phyloP scores from a whole-genome alignment of 2,113 vertebrate genomes.

The Poicephalus gulielmi region DNA sequence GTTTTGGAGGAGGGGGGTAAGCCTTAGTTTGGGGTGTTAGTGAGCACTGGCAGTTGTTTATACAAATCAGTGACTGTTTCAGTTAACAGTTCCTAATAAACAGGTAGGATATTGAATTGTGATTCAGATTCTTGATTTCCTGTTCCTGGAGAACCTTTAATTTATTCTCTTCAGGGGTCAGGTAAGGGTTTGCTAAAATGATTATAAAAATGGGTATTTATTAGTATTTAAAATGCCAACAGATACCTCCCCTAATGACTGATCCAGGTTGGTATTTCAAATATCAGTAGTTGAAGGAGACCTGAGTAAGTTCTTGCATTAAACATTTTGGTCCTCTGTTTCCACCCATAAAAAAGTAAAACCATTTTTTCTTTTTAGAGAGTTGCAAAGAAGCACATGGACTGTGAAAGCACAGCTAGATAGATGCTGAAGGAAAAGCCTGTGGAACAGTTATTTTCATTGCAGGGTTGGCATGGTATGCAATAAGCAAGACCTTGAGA shows the following conservation, averaged over 20 bases:
- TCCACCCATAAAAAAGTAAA: neutral
- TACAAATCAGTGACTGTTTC: neutral
- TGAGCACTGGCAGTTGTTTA: neutral
- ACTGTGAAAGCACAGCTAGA: neutral
- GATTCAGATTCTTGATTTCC: neutral
- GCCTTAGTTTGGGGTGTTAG: neutral
- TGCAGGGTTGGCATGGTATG: neutral
- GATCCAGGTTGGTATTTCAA: neutral
- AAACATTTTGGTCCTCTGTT: neutral
- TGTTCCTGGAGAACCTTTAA: neutral
- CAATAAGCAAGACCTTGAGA: slow-evolving; percentile 18
- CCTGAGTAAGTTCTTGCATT: neutral
- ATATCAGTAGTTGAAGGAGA: neutral
- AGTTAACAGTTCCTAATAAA: neutral
- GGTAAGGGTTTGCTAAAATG: neutral
- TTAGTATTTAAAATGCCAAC: neutral
- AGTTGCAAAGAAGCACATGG: neutral
- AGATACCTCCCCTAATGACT: neutral
- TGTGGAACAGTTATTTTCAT: slow-evolving; percentile 35
- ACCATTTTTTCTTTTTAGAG: neutral
- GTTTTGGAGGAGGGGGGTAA: neutral
- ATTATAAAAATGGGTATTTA: neutral
- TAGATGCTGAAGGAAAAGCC: neutral
- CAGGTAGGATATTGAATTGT: neutral
- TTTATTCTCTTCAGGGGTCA: neutral